phyloP scores from a whole-genome alignment of 2,113 vertebrate species.

The Pycnonotus jocosus region DNA sequence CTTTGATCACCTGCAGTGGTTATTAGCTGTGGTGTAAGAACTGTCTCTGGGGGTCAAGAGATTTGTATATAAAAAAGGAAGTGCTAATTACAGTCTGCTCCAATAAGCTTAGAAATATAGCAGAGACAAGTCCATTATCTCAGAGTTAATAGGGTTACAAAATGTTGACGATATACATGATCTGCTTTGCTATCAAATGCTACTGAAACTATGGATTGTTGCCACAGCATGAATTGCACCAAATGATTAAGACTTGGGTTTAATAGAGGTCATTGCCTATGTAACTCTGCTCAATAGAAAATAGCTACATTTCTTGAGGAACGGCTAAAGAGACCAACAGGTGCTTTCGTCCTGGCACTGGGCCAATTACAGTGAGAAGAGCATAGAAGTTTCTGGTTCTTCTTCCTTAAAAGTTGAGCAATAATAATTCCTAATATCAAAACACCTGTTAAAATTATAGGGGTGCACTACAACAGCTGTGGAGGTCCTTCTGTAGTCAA shows the following conservation, averaged over 20 bases:
- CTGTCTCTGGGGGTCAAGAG: neutral
- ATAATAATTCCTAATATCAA: too few species aligned
- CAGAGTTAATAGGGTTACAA: neutral
- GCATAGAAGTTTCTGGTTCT: too few species aligned
- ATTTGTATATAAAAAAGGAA: neutral
- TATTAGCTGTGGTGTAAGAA: neutral
- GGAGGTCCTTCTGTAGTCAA: neutral
- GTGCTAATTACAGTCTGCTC: conserved; percentile 7
- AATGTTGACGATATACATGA: neutral
- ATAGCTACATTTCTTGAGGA: too few species aligned
- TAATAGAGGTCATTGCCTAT: neutral
- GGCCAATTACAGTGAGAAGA: too few species aligned
- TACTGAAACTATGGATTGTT: neutral
- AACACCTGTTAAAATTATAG: too few species aligned
- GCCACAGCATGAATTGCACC: neutral
- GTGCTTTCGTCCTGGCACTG: too few species aligned
- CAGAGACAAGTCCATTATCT: neutral
- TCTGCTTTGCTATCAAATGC: neutral
- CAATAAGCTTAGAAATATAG: neutral
- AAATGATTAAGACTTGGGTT: neutral
- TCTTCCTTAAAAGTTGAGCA: too few species aligned
- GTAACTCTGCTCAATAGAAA: neutral
- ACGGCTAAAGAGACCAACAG: too few species aligned
- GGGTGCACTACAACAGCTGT: neutral
- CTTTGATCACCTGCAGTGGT: conserved; percentile 19